phyloP scores from a whole-genome alignment of 2,888 invertebrate species.

The Dicranocentrus wangi region DNA sequence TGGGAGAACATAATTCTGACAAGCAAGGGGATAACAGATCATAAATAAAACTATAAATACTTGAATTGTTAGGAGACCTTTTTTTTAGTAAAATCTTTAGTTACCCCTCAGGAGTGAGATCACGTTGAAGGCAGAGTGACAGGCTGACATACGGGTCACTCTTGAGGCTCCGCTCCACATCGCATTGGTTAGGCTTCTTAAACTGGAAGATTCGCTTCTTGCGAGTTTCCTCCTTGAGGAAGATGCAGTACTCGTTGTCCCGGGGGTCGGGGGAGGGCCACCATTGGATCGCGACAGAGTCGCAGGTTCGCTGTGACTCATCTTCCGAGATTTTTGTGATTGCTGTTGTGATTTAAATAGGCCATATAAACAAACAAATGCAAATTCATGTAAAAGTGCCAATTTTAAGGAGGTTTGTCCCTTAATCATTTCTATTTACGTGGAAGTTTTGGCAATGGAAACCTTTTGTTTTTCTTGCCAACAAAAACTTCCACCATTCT shows the following conservation, averaged over 20 bases:
- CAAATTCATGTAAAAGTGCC: no score
- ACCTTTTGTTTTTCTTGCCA: constrained; percentile 73
- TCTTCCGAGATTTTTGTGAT: constrained; percentile 78
- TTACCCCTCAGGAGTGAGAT: constrained; percentile 64
- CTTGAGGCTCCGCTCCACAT: constrained; percentile 75
- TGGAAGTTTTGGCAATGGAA: constrained; percentile 78
- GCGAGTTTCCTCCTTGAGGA: constrained; percentile 75
- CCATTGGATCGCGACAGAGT: constrained; percentile 79
- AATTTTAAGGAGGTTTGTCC: no score
- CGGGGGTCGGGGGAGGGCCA: constrained; percentile 77
- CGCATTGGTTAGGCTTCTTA: constrained; percentile 76
- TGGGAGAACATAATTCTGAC: constrained; percentile 78
- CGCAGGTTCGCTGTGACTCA: constrained; percentile 76
- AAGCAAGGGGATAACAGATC: background rate
- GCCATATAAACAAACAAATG: no score
- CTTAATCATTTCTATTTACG: no score
- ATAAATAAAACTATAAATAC: background rate
- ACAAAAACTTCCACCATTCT: constrained; percentile 72
- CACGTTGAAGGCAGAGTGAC: constrained; percentile 75
- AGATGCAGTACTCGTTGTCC: constrained; percentile 75
- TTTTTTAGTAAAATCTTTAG: constrained; percentile 8
- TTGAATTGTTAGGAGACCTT: background rate
- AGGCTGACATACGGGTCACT: constrained; percentile 75
- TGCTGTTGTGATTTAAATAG: constrained; percentile 69
- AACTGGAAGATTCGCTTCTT: constrained; percentile 71